Percentiles rank a stretch among this genome's conserved stretches.
phyloP scores from a whole-genome alignment of 1,140 invertebrate species.

The Drosophila watanabei region DNA sequence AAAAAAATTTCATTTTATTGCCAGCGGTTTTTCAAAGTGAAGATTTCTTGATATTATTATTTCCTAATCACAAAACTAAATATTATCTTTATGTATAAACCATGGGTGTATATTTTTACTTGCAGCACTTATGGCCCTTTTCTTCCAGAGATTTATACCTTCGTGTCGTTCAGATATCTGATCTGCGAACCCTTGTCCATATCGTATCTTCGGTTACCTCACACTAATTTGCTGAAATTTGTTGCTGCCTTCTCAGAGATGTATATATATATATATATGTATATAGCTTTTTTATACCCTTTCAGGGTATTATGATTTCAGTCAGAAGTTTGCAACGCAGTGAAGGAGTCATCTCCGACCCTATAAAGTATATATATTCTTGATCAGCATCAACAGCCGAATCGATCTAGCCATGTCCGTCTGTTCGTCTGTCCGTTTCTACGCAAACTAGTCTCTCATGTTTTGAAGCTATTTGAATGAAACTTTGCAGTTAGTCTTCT shows the following conservation, averaged over 20 bases:
- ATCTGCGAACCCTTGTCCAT: slow-evolving; percentile 27
- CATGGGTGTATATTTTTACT: neutral
- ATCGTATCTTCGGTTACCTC: slow-evolving; percentile 37
- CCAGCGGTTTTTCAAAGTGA: neutral
- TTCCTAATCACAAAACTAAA: neutral
- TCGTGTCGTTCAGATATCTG: slow-evolving; percentile 25
- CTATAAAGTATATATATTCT: too few relatives aligned
- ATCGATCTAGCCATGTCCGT: too few relatives aligned
- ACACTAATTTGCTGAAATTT: slow-evolving; percentile 42
- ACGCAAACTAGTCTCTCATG: too few relatives aligned
- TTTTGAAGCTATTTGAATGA: too few relatives aligned
- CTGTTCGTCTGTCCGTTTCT: too few relatives aligned
- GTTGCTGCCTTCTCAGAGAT: slow-evolving; percentile 7
- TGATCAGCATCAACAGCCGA: too few relatives aligned
- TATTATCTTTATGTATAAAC: neutral
- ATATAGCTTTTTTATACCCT: neutral
- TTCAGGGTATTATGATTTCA: too few relatives aligned
- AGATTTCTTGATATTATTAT: neutral
- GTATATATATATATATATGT: neutral
- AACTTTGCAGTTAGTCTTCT: too few relatives aligned
- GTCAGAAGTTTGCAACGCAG: too few relatives aligned
- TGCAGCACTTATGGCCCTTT: slow-evolving; percentile 1
- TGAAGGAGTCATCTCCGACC: too few relatives aligned
- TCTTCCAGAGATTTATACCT: slow-evolving; percentile 18
- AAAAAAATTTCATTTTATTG: neutral